Evolutionary conservation across 2,888 invertebrate genomes (phyloP).

Genomic region (Spilosoma lubricipeda): DNA sequence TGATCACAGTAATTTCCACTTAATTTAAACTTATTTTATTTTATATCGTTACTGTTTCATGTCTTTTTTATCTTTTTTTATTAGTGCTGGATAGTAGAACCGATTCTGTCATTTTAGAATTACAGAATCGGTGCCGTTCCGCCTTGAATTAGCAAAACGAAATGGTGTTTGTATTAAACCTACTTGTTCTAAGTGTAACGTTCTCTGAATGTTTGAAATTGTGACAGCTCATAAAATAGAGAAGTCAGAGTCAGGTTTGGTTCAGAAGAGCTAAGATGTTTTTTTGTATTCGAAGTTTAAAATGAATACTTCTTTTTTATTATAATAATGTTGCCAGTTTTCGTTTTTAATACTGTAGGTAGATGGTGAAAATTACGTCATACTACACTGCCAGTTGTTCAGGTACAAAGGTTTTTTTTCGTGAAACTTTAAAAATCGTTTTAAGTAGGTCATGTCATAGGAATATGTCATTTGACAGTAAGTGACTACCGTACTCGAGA

Average conservation of each 20-base stretch:
- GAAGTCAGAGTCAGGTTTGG: not conserved
- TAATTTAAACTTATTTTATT: not conserved
- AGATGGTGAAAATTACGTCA: no score
- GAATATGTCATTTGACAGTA: no score
- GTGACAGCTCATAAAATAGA: conserved; percentile 25
- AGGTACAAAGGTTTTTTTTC: no score
- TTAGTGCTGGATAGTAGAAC: not conserved
- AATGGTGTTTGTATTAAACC: conserved; percentile 37
- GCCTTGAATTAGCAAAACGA: conserved; percentile 31
- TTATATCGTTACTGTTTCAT: no score
- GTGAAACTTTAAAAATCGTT: no score
- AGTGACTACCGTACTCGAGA: no score
- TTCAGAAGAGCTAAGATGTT: not conserved
- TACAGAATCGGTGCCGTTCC: conserved; percentile 11
- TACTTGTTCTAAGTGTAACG: conserved; percentile 20
- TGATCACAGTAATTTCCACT: no score
- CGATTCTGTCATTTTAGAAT: no score
- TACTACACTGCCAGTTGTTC: no score
- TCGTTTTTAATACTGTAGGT: not conserved
- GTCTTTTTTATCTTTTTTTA: not conserved
- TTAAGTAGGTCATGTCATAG: no score
- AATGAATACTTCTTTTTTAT: not conserved
- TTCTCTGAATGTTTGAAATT: conserved; percentile 34
- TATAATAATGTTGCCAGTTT: not conserved
- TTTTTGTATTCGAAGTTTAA: not conserved